Conservation (phyloP, 2,797 vertebrate species). For the Erithacus rubecula region DNA sequence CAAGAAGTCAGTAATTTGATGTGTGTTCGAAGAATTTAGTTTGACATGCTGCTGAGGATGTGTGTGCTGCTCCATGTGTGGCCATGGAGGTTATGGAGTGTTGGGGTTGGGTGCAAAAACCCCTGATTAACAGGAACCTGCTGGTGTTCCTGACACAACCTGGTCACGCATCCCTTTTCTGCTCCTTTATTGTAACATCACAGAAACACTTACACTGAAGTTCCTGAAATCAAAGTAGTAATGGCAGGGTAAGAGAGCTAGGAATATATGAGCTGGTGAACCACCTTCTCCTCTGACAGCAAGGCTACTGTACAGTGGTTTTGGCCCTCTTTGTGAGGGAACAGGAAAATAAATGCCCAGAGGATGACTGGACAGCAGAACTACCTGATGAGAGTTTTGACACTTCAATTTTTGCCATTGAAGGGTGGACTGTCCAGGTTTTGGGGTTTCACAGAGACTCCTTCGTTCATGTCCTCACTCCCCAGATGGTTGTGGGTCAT, state of each 20-base stretch:
- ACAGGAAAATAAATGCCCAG: neutral
- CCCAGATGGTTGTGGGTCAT: neutral
- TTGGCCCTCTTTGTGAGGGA: neutral
- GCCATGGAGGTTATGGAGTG: accelerated
- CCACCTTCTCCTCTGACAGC: neutral
- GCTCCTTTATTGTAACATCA: neutral
- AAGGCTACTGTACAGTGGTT: neutral
- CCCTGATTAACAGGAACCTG: neutral
- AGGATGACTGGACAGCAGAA: neutral
- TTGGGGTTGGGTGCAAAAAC: neutral
- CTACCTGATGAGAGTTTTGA: neutral
- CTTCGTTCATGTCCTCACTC: neutral
- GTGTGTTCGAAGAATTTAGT: neutral
- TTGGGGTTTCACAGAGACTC: neutral
- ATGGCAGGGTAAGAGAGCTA: neutral
- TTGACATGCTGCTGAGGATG: neutral
- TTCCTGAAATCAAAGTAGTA: neutral
- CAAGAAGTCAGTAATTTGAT: neutral
- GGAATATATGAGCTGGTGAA: neutral
- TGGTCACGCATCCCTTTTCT: neutral
- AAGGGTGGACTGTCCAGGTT: neutral
- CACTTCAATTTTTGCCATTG: neutral
- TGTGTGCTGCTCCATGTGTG: accelerated
- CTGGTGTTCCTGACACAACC: neutral
- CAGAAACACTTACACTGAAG: neutral